Evolutionary conservation across 2,113 vertebrate genomes (phyloP).

Genomic region (Rallus limicola): DNA sequence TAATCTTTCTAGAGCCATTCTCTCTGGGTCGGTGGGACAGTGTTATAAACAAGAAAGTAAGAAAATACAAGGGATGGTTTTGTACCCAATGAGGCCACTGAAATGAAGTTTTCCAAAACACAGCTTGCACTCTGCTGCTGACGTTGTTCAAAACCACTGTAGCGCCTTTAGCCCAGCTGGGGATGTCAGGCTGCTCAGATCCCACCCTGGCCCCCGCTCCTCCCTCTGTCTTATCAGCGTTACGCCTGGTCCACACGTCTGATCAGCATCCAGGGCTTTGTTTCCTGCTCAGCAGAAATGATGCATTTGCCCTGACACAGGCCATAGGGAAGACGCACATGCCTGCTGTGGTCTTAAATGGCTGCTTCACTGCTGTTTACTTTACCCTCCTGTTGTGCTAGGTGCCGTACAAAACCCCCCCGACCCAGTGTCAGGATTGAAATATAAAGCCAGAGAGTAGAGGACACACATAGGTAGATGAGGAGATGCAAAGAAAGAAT

Average conservation of each 20-base stretch:
- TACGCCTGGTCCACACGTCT: fast-evolving
- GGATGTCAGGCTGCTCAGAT: background rate
- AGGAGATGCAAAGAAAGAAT: background rate
- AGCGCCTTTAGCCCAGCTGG: background rate
- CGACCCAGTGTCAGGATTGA: background rate
- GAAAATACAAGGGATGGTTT: background rate
- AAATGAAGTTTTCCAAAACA: background rate
- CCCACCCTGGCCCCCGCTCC: background rate
- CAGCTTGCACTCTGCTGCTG: background rate
- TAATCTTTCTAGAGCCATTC: background rate
- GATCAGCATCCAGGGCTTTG: background rate
- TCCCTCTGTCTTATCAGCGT: background rate
- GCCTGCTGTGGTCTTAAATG: background rate
- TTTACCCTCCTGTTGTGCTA: background rate
- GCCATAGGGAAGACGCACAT: fast-evolving
- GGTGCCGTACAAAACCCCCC: background rate
- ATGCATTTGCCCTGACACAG: fast-evolving
- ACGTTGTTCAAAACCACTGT: background rate
- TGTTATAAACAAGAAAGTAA: background rate
- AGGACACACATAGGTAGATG: background rate
- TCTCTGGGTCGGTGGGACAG: background rate
- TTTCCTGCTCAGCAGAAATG: background rate
- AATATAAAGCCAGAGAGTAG: background rate
- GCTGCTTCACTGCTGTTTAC: background rate
- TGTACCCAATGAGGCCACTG: background rate